A percentile compares a stretch with the other conserved stretches of the same genome.
Evolutionary conservation across 2,888 invertebrate genomes (phyloP).

Genomic region (Amblyjoppa proteus): DNA sequence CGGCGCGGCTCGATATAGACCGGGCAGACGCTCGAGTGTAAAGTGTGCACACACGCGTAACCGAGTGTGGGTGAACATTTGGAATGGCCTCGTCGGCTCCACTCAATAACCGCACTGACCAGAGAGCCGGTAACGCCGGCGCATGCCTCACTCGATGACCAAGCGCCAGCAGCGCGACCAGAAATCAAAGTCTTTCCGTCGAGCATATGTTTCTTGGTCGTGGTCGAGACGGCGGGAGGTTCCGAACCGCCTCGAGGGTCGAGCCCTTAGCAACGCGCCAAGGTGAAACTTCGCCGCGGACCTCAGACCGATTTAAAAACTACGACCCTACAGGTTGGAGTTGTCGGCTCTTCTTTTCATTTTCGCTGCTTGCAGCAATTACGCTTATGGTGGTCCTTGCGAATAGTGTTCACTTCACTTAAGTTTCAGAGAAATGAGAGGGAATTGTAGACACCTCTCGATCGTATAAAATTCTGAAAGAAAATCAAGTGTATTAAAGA

Average conservation of each 20-base stretch:
- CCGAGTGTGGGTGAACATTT: constrained; percentile 76
- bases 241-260: constrained; percentile 45
- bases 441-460: no score
- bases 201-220: constrained; percentile 33
- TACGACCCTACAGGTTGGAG: not conserved
- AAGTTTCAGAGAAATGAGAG: no score
- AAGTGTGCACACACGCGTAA: constrained; percentile 44
- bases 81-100: constrained; percentile 74
- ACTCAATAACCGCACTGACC: constrained; percentile 84
- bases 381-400: not conserved
- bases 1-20: constrained; percentile 75
- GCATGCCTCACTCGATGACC: constrained; percentile 77
- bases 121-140: constrained; percentile 72
- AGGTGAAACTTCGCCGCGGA: constrained; percentile 60
- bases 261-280: constrained; percentile 67
- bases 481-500: no score
- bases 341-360: constrained; percentile 7
- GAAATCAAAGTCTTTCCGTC: constrained; percentile 46
- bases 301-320: constrained; percentile 39
- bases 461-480: no score
- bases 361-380: not conserved
- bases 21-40: constrained; percentile 62
- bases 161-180: constrained; percentile 17
- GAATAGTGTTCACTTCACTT: no score
- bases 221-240: constrained; percentile 17